These are phyloP conservation scores for Ictidomys tridecemlineatus DNA, from an alignment of 2,113 vertebrate genomes.

Conservation along the genomic window DNA sequence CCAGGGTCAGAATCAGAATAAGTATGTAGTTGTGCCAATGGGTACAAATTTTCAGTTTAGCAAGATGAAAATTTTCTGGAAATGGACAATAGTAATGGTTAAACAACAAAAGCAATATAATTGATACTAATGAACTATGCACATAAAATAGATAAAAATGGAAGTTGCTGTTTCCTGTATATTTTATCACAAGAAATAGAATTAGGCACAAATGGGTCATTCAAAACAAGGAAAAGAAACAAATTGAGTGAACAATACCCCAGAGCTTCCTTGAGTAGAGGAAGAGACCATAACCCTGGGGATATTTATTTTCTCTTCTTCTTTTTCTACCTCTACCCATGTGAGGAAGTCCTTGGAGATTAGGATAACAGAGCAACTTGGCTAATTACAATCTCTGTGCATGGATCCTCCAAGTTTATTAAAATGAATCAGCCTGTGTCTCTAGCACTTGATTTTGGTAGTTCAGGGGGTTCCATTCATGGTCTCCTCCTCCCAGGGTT, in stretches of 20 bases:
- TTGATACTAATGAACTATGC: too few species aligned
- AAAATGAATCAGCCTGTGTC: not conserved
- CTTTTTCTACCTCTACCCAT: not conserved
- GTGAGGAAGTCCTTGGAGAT: not conserved
- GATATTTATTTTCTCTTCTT: not conserved
- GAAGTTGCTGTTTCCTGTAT: not conserved
- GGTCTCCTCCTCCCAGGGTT: not conserved
- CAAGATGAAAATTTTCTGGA: not conserved
- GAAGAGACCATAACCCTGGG: not conserved
- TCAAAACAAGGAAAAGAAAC: not conserved
- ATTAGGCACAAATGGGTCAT: not conserved
- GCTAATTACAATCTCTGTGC: not conserved
- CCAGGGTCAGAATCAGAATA: too few species aligned
- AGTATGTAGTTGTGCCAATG: too few species aligned
- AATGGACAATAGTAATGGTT: not conserved
- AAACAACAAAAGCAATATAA: not conserved
- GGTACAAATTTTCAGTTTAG: not conserved
- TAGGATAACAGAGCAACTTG: too few species aligned
- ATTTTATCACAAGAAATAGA: not conserved
- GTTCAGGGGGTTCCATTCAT: not conserved
- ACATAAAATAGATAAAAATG: not conserved
- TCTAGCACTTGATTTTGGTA: not conserved
- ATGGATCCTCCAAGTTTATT: not conserved
- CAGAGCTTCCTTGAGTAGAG: not conserved
- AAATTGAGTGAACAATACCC: not conserved